Conservation (phyloP, 37 sponge, comb jelly and placozoan genomes). For the Theonella swinhoei region DNA sequence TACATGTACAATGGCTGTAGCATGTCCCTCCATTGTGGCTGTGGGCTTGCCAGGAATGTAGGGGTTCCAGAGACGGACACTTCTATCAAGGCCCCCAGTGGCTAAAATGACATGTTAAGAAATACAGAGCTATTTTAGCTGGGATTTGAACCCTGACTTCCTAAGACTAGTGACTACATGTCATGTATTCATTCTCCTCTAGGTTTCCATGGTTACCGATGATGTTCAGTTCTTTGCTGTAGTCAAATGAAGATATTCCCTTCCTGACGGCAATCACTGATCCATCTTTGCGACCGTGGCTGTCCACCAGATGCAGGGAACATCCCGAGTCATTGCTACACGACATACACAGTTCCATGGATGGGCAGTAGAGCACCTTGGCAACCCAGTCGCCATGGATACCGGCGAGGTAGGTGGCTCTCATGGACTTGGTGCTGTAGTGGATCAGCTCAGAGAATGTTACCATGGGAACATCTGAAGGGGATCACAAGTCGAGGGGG, state of each 20-base stretch:
- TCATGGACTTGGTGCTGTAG: constrained; percentile 28
- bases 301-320: constrained; percentile 65
- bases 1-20: constrained; percentile 75
- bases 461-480: not conserved
- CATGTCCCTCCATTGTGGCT: constrained; percentile 83
- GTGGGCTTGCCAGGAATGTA: constrained; percentile 82
- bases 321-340: constrained; percentile 74
- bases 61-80: constrained; percentile 88
- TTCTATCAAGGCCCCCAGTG: constrained; percentile 89
- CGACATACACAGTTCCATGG: constrained; percentile 71
- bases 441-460: constrained; percentile 45
- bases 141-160: too few relatives aligned
- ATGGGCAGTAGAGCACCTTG: constrained; percentile 77
- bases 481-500: not conserved
- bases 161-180: too few relatives aligned
- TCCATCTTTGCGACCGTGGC: constrained; percentile 40
- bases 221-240: constrained; percentile 79
- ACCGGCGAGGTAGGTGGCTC: constrained; percentile 36
- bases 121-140: too few relatives aligned
- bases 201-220: too few relatives aligned
- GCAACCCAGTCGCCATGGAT: constrained; percentile 89
- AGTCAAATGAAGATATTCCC: constrained; percentile 90
- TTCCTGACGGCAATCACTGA: constrained; percentile 73
- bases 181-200: too few relatives aligned
- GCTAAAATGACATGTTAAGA: constrained; percentile 33